Base-by-base conservation (phyloP, 2,797 vertebrate species). In the Amniataba percoides region DNA sequence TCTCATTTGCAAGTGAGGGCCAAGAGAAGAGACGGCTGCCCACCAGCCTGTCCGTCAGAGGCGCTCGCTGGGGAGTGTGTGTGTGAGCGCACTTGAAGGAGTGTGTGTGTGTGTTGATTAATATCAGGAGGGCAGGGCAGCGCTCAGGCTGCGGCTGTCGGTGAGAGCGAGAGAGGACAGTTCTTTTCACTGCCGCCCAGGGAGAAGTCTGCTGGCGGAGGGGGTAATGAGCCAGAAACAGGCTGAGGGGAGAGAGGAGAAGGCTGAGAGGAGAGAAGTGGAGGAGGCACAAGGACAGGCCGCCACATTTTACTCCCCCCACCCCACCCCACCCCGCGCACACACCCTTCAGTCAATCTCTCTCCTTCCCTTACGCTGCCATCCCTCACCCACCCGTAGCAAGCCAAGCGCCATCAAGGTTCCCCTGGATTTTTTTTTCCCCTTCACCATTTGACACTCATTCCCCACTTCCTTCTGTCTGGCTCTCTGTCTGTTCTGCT, bases 221-320 rank as follows among this genome's bases (percentile, higher is more conserved):
- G 90, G 89, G 92, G 94, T 95, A 95, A 95, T 95, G 95, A 95
- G 92, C 90, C 93, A 93, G 93, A 95, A 95, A 95, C 87, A 88
- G 87, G 87, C 90, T 84, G 92, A 89, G 88, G 85, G 86, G 78
- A 74, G 82, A 85, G 82, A 83, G 81, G 79, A 79, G 80, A 90
- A 84, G 83, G 75, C 85, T 85, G 85, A 88, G 88, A 85, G 87
- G 70, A 88, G 81, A 86, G 78, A 73, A 91, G 87, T 74, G 74
- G 83, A 91, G 86, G 87, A 92, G 89, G 91, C 92, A 92, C 95
- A 95, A 95, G 94, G 94, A 95, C 94, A 91, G 88, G 89, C 89
- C 78, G 69, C 76, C 84, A 85, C 78, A 68, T 71, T 66, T 53
- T 12, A 63, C 36, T 56, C 42, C 69, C 67, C 59, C 78, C 46